Conservation (phyloP, 2,888 invertebrate genomes). For the Plutella xylostella region DNA sequence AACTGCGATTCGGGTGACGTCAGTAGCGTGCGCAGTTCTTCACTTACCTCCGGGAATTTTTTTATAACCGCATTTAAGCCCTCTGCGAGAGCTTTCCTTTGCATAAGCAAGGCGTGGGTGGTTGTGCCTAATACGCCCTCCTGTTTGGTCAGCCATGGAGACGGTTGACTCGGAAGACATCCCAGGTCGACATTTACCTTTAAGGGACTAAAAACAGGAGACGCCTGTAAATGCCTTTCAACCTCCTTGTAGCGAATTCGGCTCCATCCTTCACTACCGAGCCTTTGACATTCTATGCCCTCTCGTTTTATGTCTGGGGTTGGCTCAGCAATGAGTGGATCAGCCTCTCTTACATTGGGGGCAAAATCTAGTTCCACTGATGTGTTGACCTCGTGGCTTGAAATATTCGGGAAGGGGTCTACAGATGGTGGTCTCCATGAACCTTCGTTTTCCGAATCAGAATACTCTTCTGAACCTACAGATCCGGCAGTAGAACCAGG, state of each 20-base stretch:
- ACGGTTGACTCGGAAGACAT: not conserved
- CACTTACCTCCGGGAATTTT: not conserved
- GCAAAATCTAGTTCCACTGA: not conserved
- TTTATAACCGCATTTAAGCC: not conserved
- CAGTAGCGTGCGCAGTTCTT: not conserved
- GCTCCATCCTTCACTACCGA: not conserved
- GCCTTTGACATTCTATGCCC: conserved; percentile 1
- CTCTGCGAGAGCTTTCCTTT: not conserved
- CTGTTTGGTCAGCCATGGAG: not conserved
- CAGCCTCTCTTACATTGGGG: not conserved
- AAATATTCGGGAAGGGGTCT: not conserved
- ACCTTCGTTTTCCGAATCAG: not conserved
- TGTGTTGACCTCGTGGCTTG: not conserved
- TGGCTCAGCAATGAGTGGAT: not conserved
- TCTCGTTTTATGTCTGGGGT: not conserved
- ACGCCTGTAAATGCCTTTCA: not conserved
- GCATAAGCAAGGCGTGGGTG: not conserved
- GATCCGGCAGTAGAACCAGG: not conserved
- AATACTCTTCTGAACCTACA: not conserved
- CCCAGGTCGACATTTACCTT: not conserved
- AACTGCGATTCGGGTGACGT: not conserved
- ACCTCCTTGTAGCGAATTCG: conserved; percentile 3
- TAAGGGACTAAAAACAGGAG: conserved; percentile 1
- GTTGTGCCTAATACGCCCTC: not conserved
- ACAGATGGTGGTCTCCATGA: not conserved